These are phyloP conservation scores for Eilema griseolum DNA, from an alignment of 2,888 invertebrate genomes.

Conservation along the genomic window DNA sequence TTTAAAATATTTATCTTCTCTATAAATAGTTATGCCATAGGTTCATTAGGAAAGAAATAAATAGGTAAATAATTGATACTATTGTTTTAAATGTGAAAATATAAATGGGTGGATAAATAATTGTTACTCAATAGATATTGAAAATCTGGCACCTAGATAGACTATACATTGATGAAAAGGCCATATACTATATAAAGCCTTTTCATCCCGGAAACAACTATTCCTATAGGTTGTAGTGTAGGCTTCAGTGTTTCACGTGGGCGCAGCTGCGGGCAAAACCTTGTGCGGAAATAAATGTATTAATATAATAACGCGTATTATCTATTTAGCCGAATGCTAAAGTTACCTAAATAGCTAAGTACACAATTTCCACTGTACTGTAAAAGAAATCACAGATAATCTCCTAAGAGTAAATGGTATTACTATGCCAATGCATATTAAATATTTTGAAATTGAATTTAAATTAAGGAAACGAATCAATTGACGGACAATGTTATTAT, in stretches of 20 bases:
- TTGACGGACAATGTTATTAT: slow-evolving; percentile 44
- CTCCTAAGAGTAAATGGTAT: too few relatives aligned
- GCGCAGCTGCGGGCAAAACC: background rate
- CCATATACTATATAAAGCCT: too few relatives aligned
- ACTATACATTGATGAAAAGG: too few relatives aligned
- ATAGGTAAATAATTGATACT: too few relatives aligned
- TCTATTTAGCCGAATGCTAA: background rate
- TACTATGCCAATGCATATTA: background rate
- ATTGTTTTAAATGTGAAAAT: too few relatives aligned
- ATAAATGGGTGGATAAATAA: too few relatives aligned
- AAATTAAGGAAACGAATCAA: slow-evolving; percentile 31
- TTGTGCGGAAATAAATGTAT: background rate
- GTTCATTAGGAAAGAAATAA: background rate
- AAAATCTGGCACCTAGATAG: too few relatives aligned
- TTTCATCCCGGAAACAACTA: background rate
- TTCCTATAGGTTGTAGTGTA: background rate
- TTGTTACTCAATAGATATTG: too few relatives aligned
- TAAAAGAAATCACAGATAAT: too few relatives aligned
- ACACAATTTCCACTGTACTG: background rate
- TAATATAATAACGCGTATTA: background rate
- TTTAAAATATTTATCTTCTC: background rate
- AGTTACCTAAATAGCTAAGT: too few relatives aligned
- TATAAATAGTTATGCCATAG: background rate
- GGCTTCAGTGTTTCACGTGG: background rate
- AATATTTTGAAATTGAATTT: slow-evolving; percentile 12